A percentile compares a stretch with the other conserved stretches of the same genome.
Evolutionary conservation across 2,797 vertebrate genomes (phyloP).

Genomic region (Mormyrops attenuatus): DNA sequence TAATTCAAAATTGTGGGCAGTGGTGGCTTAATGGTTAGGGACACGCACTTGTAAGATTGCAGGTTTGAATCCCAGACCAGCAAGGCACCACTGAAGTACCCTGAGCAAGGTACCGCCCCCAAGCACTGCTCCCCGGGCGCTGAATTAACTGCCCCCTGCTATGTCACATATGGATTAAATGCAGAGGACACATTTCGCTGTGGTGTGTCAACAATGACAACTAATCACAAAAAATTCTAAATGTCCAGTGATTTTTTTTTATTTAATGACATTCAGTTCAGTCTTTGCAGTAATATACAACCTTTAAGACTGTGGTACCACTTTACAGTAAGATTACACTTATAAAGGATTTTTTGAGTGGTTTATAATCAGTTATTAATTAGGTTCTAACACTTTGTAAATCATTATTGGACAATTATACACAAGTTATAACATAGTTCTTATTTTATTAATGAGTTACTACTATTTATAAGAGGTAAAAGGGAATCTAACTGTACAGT

Average conservation of each 20-base stretch:
- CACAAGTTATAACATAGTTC: background rate
- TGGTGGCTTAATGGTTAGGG: too few species aligned
- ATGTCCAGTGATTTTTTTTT: background rate
- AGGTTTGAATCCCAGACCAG: too few species aligned
- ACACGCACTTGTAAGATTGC: too few species aligned
- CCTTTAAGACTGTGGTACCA: background rate
- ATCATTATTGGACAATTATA: background rate
- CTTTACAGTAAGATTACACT: background rate
- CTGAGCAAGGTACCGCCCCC: too few species aligned
- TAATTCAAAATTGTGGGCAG: too few species aligned
- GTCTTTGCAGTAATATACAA: background rate
- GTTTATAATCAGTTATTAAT: background rate
- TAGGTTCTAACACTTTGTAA: background rate
- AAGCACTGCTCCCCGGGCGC: too few species aligned
- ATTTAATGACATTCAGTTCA: background rate
- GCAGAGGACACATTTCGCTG: too few species aligned
- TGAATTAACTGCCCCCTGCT: too few species aligned
- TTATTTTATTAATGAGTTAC: background rate
- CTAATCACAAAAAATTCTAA: too few species aligned
- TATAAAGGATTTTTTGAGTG: background rate
- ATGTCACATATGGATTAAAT: too few species aligned
- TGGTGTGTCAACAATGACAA: too few species aligned
- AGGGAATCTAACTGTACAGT: background rate
- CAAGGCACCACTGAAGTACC: too few species aligned
- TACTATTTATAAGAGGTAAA: background rate